Evolutionary conservation across 2,113 vertebrate genomes (phyloP), one percentile per base, ranked within the genome.

Genomic region (Zosterops lateralis): DNA sequence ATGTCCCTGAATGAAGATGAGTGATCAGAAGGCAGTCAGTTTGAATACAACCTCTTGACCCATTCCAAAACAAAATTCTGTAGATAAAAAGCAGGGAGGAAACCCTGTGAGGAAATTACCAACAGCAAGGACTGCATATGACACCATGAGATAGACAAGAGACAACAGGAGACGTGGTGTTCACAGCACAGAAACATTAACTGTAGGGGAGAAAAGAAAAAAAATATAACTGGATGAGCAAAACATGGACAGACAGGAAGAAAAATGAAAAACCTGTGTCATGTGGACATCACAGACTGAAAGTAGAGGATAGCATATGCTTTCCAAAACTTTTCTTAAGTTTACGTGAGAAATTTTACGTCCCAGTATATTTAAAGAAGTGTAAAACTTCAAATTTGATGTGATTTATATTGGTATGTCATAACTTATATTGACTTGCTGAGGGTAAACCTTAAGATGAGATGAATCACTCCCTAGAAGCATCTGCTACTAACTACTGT

Each of bases 401-500:
- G 48, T 44, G 65, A 68, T 87, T 92, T 89, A 75, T 81, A 81
- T 60, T 51, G 40, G 68, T 67, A 67, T n/a, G 61, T 72, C 61
- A 36, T 34, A 92, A 74, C 42, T 77, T 84, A 42, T 16, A 89
- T 78, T 71, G 76, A 92, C 44, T 84, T 87, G 65, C 45, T 61
- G 64, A 48, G 29, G 34, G 58, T 91, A 95, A 95, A 87, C 48
- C 22, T 84, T 60, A 54, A 62, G 77, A 67, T 71, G 84, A 92
- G 73, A 93, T 89, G 93, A 95, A 67, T 94, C 93, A 95, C 36
- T 91, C 68, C 48, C 31, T 36, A 89, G 77, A 84, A 89, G 65
- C 93, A 95, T 91, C 89, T 96, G 84, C 73, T 92, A 22, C 81
- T 75, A 76, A 78, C 42, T 74, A 3, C 60, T 71, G 68, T 60